These are phyloP conservation scores for Nephrocerus scutellatus DNA, from an alignment of 2,888 invertebrate genomes.

Conservation along the genomic window DNA sequence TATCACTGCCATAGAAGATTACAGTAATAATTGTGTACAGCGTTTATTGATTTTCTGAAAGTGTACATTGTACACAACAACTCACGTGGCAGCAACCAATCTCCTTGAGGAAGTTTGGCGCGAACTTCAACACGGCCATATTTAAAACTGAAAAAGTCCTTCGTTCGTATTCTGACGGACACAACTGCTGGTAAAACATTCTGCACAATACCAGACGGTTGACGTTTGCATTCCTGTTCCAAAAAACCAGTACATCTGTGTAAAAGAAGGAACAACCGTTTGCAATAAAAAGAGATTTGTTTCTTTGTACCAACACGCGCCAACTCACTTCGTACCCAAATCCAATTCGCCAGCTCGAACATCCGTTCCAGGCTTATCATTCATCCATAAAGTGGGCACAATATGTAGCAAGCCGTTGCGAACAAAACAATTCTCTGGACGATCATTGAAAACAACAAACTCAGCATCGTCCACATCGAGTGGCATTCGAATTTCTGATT, in stretches of 20 bases:
- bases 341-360: slow-evolving; percentile 29
- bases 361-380: slow-evolving; percentile 17
- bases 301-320: background rate
- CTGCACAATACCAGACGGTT: slow-evolving; percentile 27
- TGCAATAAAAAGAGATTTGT: background rate
- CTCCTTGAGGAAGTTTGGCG: slow-evolving; percentile 67
- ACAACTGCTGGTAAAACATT: slow-evolving; percentile 62
- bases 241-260: slow-evolving; percentile 34
- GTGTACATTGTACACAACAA: slow-evolving; percentile 2
- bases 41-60: background rate
- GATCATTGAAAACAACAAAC: slow-evolving; percentile 47
- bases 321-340: slow-evolving; percentile 31
- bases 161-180: slow-evolving; percentile 58
- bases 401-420: slow-evolving; percentile 34
- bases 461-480: slow-evolving; percentile 47
- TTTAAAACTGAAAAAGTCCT: slow-evolving; percentile 57
- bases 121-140: slow-evolving; percentile 63
- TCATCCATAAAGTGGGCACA: slow-evolving; percentile 34
- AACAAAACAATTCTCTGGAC: slow-evolving; percentile 32
- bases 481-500: slow-evolving; percentile 54
- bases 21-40: background rate
- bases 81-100: slow-evolving; percentile 71
- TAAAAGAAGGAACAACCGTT: slow-evolving; percentile 3
- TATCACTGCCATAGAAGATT: slow-evolving; percentile 65
- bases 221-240: slow-evolving; percentile 39